These are phyloP conservation scores for Potamilus streckersoni DNA, from an alignment of 1,140 invertebrate species.

Conservation along the genomic window DNA sequence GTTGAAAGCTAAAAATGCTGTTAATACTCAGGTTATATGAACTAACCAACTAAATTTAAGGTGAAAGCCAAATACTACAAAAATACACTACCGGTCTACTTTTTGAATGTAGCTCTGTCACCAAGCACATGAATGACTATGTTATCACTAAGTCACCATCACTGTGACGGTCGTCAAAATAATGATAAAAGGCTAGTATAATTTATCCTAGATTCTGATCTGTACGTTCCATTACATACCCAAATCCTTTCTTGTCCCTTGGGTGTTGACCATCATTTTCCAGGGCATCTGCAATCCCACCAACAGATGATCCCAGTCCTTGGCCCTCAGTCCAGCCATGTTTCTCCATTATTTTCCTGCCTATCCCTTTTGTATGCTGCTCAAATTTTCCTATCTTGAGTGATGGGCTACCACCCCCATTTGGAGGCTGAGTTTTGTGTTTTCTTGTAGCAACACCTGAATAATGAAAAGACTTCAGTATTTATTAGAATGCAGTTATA, in stretches of 20 bases:
- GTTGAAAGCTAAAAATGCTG: no score
- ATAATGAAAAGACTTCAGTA: neutral
- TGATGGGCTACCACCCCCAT: slow-evolving; percentile 15
- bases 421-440: slow-evolving; percentile 11
- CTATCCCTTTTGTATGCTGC: slow-evolving; percentile 68
- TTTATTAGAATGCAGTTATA: no score
- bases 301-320: slow-evolving; percentile 67
- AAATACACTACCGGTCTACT: no score
- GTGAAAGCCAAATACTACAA: no score
- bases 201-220: no score
- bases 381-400: slow-evolving; percentile 69
- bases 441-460: slow-evolving; percentile 24
- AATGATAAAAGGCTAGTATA: no score
- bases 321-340: slow-evolving; percentile 73
- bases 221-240: slow-evolving; percentile 42
- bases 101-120: no score
- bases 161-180: no score
- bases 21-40: no score
- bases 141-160: no score
- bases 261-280: slow-evolving; percentile 65
- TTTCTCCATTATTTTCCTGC: slow-evolving; percentile 70
- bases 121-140: no score
- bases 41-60: no score
- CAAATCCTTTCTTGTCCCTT: slow-evolving; percentile 62
- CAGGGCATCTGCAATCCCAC: slow-evolving; percentile 62